Base-by-base conservation (phyloP, 2,888 invertebrate species). In the Gortyna flavago region DNA sequence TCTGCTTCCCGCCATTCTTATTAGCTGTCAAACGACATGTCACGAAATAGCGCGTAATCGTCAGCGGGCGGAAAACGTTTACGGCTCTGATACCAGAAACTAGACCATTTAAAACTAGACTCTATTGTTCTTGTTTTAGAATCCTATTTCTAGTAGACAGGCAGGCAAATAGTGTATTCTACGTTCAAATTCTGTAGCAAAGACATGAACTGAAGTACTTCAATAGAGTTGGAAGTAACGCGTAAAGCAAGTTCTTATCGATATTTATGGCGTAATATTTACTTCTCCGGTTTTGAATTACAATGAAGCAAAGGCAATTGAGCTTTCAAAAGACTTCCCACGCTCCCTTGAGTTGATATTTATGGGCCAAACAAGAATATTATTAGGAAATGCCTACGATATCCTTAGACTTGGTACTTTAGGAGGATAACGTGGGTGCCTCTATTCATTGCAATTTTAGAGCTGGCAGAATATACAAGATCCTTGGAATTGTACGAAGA, bases 1-100 rank as follows among this genome's bases (percentile, higher is more conserved):
- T 85, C 82, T 74, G 86, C 85, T 91, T 90, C 89, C 90, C 89
- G 89, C 87, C 89, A 87, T 89, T 86, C 80, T 77, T 81, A 82
- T 84, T 75, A 83, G 62, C 83, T 89, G 91, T 90, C 89, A 89
- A 89, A 85, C 77, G 74, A 73, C 81, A 76, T 69, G 82, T 82
- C 80, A 83, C 73, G 77, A 72, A 80, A 78, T 64, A 44, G 77
- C 77, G 77, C 68, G 84, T 79, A 77, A 81, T 78, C 83, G 44
- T 73, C 78, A 65, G 59, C 78, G 16, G 67, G 73, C 69, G 79
- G 81, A 77, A 76, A 86, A 77, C 75, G 66, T 75, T 78, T 76
- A 85, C 73, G 65, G 32, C 57, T 48, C 51, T 77, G 32, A 73
- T 76, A 68, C 44, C 25, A 51, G 32, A 65, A 64, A 72, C 29